Evolutionary conservation across 2,113 vertebrate genomes (phyloP).

Genomic region (Thryonomys swinderianus): DNA sequence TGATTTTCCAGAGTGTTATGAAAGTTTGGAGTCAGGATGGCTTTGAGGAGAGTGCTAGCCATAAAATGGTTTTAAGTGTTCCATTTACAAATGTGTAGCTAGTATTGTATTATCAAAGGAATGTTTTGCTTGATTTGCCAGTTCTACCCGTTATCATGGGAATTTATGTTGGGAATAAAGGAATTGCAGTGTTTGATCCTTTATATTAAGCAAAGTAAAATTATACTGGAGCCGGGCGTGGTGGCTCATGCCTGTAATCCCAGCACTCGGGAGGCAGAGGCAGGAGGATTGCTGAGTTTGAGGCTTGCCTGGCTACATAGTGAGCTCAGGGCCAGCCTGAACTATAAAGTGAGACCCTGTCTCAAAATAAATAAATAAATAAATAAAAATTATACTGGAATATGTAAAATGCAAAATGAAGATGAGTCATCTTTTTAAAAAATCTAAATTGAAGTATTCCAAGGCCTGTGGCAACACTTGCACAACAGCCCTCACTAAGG

Average conservation of each 20-base stretch:
- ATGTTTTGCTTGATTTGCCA: conserved; percentile 3
- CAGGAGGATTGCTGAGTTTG: too few relatives aligned
- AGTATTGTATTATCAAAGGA: conserved; percentile 15
- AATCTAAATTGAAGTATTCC: neutral
- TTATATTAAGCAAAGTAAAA: conserved; percentile 53
- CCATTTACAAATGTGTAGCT: neutral
- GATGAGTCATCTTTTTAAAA: neutral
- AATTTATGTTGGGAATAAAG: conserved; percentile 55
- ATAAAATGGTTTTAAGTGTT: conserved; percentile 1
- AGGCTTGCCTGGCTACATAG: too few relatives aligned
- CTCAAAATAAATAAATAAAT: too few relatives aligned
- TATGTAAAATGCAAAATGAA: conserved; percentile 37
- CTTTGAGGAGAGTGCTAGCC: neutral
- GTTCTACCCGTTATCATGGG: neutral
- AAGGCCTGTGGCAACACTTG: neutral
- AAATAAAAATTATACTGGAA: conserved; percentile 45
- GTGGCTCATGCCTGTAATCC: too few relatives aligned
- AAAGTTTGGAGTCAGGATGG: neutral
- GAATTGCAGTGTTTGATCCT: conserved; percentile 29
- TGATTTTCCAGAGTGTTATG: conserved; percentile 43
- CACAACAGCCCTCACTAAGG: neutral
- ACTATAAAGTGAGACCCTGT: too few relatives aligned
- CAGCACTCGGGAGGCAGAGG: too few relatives aligned
- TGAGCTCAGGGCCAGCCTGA: too few relatives aligned
- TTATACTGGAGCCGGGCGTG: conserved; percentile 38